Base-by-base conservation (phyloP, 2,797 vertebrate genomes). In the Bryconaethiops microstoma region DNA sequence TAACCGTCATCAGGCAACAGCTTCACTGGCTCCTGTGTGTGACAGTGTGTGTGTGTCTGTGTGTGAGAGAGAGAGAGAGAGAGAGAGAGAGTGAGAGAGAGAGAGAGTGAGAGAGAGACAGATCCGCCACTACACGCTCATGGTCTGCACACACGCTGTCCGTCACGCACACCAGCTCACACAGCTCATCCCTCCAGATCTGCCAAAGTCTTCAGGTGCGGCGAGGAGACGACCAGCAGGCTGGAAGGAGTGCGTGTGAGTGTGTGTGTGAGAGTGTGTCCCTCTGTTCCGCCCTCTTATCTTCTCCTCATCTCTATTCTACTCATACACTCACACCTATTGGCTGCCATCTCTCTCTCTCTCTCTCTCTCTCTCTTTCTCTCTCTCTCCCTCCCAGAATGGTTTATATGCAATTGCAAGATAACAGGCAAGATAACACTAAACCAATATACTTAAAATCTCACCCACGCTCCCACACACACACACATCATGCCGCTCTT, bases 1-100 rank as follows among this genome's bases (percentile, higher is more conserved):
- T 93, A 91, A 87, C 92, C 93, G 92, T 94, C 95, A 96, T 96
- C 95, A 90, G 93, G 83, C 54, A 55, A 94, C 86, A 86, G 84
- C 90, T 88, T 88, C 85, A 91, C 85, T 86, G 83, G 90, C 88
- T 88, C 85, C 91, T 16, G 21, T 10, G 59, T 14, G 59, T 10
- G 59, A 1, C 9, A 12, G 9, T 62, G 21, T 21, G n/a, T 23
- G 57, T 59, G 57, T 12, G n/a, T 23, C 8, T 8, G 21, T 59
- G 54, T 5, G 19, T 19, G 54, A 7, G 54, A 7, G 54, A 1
- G 54, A 17, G n/a, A n/a, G 55, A 7, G 64, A 17, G 29, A 17
- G n/a, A n/a, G 55, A 7, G 64, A 17, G 63, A 40, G 35, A 67
- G 39, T n/a, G 54, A 7, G 54, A 1, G 54, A 17, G n/a, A n/a